Evolutionary conservation across 92 coral and sea anemone genomes (phyloP), one percentile per base, ranked within the genome.

Genomic region (Porites lobata): DNA sequence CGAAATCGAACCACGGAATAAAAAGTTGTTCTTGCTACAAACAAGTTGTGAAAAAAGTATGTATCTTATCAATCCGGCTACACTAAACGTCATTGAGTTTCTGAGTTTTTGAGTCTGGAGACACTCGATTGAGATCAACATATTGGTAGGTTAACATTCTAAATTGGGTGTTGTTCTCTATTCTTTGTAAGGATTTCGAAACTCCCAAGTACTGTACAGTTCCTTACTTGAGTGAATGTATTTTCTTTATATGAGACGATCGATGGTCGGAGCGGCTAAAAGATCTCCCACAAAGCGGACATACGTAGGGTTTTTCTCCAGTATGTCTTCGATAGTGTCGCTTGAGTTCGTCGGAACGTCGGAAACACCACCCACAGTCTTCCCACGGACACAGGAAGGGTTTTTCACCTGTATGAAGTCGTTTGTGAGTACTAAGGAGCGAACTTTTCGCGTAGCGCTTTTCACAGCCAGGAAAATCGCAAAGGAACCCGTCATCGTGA

Each of bases 221-320:
- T n/a, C 52, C 61, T 73, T 84, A 84, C 81, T 63, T 84, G 50
- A 84, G 76, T 38, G 98, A 95, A 57, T 94, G 98, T 20, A 94
- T 90, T 69, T 94, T 94, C 71, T 91, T 80, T 7, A 94, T 92
- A 78, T 94, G 98, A 14, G 98, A 92, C 2, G 98, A 91, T 66
- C 98, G 93, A 69, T 94, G 98, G 73, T 94, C 98, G 20, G 98
- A 94, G 38, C 98, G 93, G 79, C 98, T 94, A 80, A 94, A 94
- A 8, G 98, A 92, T 69, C 98, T 92, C 8, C 98, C 98, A 83
- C 98, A 94, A n/a, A 92, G 70, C n/a, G 98, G 98, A 85, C 98
- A 94, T 4, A 93, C 92, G 64, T 94, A 94, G 0, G 98, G 98
- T 66, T 93, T 94, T 58, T 94, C 98, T n/a, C 98, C 98, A 10